Percentiles rank a stretch among this genome's conserved stretches.
Evolutionary conservation across 1,140 invertebrate genomes (phyloP).

Genomic region (Lepeophtheirus salmonis): DNA sequence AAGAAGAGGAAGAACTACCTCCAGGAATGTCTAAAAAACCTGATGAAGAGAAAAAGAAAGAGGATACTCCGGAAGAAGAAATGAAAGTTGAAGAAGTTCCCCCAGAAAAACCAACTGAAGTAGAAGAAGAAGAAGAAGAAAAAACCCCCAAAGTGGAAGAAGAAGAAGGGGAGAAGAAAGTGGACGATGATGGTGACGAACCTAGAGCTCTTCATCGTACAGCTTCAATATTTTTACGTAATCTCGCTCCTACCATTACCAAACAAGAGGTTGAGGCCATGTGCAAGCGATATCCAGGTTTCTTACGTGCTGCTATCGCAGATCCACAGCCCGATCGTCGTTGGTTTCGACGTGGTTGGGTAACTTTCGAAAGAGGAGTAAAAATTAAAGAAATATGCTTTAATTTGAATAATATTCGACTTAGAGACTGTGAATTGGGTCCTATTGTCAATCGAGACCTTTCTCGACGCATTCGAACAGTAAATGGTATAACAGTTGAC

Average conservation of each 20-base stretch:
- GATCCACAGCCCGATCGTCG: slow-evolving; percentile 86
- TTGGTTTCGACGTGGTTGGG: slow-evolving; percentile 92
- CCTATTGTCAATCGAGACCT: slow-evolving; percentile 86
- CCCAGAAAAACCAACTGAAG: no score
- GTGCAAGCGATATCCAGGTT: slow-evolving; percentile 53
- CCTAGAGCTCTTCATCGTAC: slow-evolving; percentile 57
- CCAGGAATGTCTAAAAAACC: slow-evolving; percentile 23
- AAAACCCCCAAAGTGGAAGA: no score
- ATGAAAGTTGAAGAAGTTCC: no score
- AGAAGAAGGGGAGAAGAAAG: slow-evolving; percentile 23
- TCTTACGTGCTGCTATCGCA: slow-evolving; percentile 82
- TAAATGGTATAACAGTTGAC: slow-evolving; percentile 78
- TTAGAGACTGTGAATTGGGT: slow-evolving; percentile 76
- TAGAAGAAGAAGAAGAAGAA: slow-evolving; percentile 19
- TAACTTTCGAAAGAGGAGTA: slow-evolving; percentile 85
- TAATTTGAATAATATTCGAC: slow-evolving; percentile 87
- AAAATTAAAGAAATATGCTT: slow-evolving; percentile 99
- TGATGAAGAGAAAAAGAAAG: slow-evolving; percentile 22
- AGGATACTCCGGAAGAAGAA: slow-evolving; percentile 25
- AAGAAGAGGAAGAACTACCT: slow-evolving; percentile 23
- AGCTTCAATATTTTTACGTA: slow-evolving; percentile 86
- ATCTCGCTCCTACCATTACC: slow-evolving; percentile 82
- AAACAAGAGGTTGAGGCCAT: slow-evolving; percentile 92
- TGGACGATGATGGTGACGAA: slow-evolving; percentile 25
- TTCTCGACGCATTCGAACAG: slow-evolving; percentile 69